Base-by-base conservation (phyloP, 2,797 vertebrate species). In the Paguma larvata region DNA sequence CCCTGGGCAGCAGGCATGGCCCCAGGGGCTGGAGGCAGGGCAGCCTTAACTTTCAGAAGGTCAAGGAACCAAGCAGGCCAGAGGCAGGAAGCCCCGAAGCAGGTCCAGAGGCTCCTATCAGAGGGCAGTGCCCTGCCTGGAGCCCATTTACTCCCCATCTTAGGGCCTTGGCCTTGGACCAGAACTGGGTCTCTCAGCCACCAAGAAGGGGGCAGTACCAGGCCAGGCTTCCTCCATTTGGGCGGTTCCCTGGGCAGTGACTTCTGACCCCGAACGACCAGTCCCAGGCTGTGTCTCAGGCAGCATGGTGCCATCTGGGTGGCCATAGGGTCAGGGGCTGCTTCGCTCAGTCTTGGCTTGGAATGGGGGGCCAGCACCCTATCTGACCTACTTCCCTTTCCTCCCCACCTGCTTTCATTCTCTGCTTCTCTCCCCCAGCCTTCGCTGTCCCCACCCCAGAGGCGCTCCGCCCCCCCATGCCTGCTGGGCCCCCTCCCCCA, bases 301-400 rank as follows among this genome's bases (percentile, higher is more conserved):
- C 32, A 96, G 94, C 53, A n/a, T 68, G 85, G 91, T 93, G 94
- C 98, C 97, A 97, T 92, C 83, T 53, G 91, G 94, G 79, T 94
- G 59, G 94, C 77, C 87, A 86, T 51, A 85, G 89, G 59, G 46
- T 46, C 77, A n/a, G 48, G 21, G 21, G 72, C 56, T 65, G 90
- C 77, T 27, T 91, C 82, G 96, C 95, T 91, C 38, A n/a, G 75
- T 65, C 92, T 80, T 56, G 95, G 85, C 93, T 82, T 77, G 94
- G 94, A 87, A 97, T 97, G 77, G 96, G 97, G 98, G 96, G 94
- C 96, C 32, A 30, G 93, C 84, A 67, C 80, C 96, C 91, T 95
- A 97, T 98, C 97, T 99, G 98, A 98, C 98, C 98, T 98, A 98
- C 98, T 99, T 98, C 98, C 98, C 98, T 98, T 98, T 98, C 98